phyloP scores from a whole-genome alignment of 1,140 invertebrate species.

The Drosophila yakuba region DNA sequence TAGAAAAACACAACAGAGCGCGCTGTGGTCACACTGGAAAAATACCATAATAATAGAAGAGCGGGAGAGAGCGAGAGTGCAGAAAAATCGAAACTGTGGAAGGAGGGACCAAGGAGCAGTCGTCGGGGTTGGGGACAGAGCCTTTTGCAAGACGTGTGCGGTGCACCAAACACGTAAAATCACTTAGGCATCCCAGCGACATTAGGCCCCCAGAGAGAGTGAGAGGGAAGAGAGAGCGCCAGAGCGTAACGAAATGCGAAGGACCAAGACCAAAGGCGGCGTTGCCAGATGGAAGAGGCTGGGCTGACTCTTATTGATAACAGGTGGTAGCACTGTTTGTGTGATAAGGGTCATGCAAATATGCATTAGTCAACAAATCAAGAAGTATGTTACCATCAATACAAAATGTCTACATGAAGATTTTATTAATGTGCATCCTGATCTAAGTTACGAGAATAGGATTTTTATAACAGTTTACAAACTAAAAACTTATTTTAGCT shows the following conservation, averaged over 20 bases:
- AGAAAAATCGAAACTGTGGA: slow-evolving; percentile 50
- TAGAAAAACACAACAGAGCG: slow-evolving; percentile 69
- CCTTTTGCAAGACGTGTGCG: slow-evolving; percentile 58
- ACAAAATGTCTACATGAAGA: no score
- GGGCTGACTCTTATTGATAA: slow-evolving; percentile 28
- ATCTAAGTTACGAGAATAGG: no score
- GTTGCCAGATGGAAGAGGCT: slow-evolving; percentile 46
- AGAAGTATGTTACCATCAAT: neutral
- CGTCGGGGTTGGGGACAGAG: slow-evolving; percentile 1
- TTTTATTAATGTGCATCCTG: no score
- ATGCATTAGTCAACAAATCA: neutral
- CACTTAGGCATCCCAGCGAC: slow-evolving; percentile 71
- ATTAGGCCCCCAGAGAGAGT: slow-evolving; percentile 27
- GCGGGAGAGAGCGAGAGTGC: slow-evolving; percentile 31
- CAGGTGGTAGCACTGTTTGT: slow-evolving; percentile 50
- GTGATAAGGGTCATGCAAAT: slow-evolving; percentile 5
- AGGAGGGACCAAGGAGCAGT: slow-evolving; percentile 1
- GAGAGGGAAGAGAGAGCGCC: slow-evolving; percentile 12
- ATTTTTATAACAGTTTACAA: no score
- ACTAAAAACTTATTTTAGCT: no score
- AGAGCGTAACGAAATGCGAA: slow-evolving; percentile 8
- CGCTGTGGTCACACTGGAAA: slow-evolving; percentile 49
- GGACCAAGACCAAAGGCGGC: slow-evolving; percentile 21
- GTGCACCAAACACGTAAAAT: slow-evolving; percentile 84
- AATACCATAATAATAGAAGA: slow-evolving; percentile 47